Percentiles rank a stretch among this genome's conserved stretches.
Evolutionary conservation across 2,113 vertebrate genomes (phyloP).

Genomic region (Empidonax traillii): DNA sequence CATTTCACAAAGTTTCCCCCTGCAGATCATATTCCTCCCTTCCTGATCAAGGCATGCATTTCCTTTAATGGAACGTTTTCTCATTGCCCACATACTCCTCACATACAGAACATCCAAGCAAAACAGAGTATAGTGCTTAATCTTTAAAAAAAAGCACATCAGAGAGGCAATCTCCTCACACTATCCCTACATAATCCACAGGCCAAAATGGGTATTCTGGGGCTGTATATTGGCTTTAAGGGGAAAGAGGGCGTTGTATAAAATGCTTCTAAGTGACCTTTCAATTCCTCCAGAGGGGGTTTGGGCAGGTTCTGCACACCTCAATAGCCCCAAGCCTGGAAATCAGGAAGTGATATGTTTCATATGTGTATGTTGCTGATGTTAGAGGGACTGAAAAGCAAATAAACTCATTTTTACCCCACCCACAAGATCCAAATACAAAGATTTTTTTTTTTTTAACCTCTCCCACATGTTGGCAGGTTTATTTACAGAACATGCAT

Average conservation of each 20-base stretch:
- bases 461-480: background rate
- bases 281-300: background rate
- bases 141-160: background rate
- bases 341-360: background rate
- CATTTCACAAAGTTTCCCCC: background rate
- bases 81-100: background rate
- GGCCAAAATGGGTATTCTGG: background rate
- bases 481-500: background rate
- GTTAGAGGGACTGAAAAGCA: background rate
- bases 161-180: background rate
- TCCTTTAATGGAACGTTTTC: background rate
- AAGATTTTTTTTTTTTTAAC: background rate
- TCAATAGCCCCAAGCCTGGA: background rate
- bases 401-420: background rate
- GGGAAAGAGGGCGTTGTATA: background rate
- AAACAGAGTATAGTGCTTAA: background rate
- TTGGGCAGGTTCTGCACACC: background rate
- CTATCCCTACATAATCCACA: background rate
- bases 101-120: background rate
- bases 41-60: accelerated
- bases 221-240: background rate
- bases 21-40: background rate
- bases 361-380: background rate
- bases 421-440: background rate
- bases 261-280: background rate